Base-by-base conservation (phyloP, 2,888 invertebrate genomes). In the Aphodius granarius region DNA sequence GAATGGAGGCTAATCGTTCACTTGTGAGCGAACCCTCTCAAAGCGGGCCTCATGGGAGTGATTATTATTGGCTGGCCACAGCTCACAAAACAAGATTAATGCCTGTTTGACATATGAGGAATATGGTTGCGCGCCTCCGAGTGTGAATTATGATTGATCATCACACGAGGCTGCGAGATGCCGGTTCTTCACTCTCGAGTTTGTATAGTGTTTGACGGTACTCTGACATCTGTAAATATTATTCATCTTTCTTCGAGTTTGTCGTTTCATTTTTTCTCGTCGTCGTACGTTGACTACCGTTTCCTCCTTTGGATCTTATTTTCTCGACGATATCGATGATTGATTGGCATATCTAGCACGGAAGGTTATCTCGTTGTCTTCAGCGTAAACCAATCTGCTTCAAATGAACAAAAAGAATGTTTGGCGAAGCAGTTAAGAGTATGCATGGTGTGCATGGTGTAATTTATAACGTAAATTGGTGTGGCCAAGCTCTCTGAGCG, bases 381-480 rank as follows among this genome's bases (percentile, higher is more conserved):
- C 19, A 65, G 43, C 13, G 9, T 43, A 43, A 43, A 43, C n/a
- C n/a, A n/a, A n/a, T n/a, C n/a, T n/a, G n/a, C n/a, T n/a, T n/a
- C n/a, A n/a, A n/a, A n/a, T n/a, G n/a, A n/a, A n/a, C n/a, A n/a
- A n/a, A n/a, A n/a, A n/a, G n/a, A n/a, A n/a, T n/a, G n/a, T n/a
- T 74, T 62, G 16, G 68, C 68, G 20, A 22, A 68, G 68, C n/a
- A 22, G 68, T 43, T 43, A 43, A 43, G 43, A 43, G 9, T 43
- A 6, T 43, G 43, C 13, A 13, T 43, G 43, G 23, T 23, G 43
- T 43, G 43, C 43, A 43, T 73, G 66, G 75, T 73, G 78, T 78
- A 79, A 79, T 79, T 76, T 79, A 79, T 78, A 77, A 76, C 76
- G 75, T 66, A 78, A 78, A 77, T 77, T 77, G 77, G 74, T 75